Percentiles rank a stretch among this genome's conserved stretches.
Evolutionary conservation across 2,113 vertebrate genomes (phyloP).

Genomic region (Gnathonemus longibarbis): DNA sequence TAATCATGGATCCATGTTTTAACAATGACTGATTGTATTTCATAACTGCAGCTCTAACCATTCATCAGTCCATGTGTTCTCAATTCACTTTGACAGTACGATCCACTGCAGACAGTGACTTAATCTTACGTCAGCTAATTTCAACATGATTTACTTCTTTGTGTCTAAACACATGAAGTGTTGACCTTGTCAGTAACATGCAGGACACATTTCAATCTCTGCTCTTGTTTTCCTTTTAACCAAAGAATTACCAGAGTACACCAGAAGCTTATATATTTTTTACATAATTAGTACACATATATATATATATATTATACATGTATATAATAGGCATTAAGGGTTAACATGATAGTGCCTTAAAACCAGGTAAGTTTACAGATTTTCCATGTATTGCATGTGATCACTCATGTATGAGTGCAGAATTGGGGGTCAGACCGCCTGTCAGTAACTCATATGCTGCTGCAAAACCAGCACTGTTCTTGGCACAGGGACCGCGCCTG

Average conservation of each 20-base stretch:
- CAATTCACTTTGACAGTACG: not conserved
- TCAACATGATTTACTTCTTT: not conserved
- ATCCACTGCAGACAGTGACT: not conserved
- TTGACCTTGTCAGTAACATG: not conserved
- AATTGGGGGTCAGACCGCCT: constrained; percentile 17
- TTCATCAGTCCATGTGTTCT: not conserved
- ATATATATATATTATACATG: constrained; percentile 58
- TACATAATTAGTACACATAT: constrained; percentile 59
- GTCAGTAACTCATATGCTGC: not conserved
- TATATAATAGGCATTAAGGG: constrained; percentile 44
- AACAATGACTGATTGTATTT: not conserved
- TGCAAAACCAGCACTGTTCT: not conserved
- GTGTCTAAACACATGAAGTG: not conserved
- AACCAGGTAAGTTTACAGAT: constrained; percentile 38
- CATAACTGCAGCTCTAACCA: not conserved
- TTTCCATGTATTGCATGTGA: constrained; percentile 2
- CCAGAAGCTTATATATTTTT: constrained; percentile 46
- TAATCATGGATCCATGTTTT: not conserved
- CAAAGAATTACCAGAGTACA: constrained; percentile 52
- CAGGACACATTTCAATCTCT: constrained; percentile 32
- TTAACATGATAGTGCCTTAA: constrained; percentile 46
- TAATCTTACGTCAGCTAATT: not conserved
- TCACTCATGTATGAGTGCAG: not conserved
- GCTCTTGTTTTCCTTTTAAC: constrained; percentile 31
- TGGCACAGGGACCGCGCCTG: not conserved